Evolutionary conservation across 2,888 invertebrate species (phyloP).

Genomic region (Nomada flava): DNA sequence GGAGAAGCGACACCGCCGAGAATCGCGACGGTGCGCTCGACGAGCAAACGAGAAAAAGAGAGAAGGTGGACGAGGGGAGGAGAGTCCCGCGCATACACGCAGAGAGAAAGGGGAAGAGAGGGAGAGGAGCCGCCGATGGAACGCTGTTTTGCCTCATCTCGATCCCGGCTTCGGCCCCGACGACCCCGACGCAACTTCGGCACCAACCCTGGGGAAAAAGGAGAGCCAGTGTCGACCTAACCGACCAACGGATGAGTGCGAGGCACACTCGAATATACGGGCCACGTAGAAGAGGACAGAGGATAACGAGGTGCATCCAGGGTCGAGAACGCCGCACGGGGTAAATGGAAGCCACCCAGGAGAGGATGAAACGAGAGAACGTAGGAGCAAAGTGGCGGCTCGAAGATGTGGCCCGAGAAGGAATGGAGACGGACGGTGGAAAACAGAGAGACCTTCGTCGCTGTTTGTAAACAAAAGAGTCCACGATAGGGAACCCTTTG

Average conservation of each 20-base stretch:
- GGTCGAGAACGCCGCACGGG: not conserved
- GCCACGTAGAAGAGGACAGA: not conserved
- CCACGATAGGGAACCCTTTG: constrained; percentile 50
- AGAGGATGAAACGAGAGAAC: constrained; percentile 16
- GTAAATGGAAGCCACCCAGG: not conserved
- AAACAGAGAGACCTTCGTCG: constrained; percentile 54
- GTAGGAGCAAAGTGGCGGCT: constrained; percentile 3
- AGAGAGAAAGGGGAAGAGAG: constrained; percentile 6
- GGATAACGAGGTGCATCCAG: not conserved
- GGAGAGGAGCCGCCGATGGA: constrained; percentile 41
- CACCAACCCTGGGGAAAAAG: constrained; percentile 28
- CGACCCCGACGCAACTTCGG: constrained; percentile 22
- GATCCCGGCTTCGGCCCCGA: constrained; percentile 21
- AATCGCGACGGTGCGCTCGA: constrained; percentile 59
- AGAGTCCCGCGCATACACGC: not conserved
- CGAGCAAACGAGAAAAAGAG: constrained; percentile 15
- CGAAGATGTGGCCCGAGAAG: not conserved
- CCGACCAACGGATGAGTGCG: constrained; percentile 23
- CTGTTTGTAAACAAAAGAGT: constrained; percentile 79
- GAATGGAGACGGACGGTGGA: not conserved
- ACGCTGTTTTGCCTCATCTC: constrained; percentile 39
- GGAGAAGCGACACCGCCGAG: constrained; percentile 64
- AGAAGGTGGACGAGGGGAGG: constrained; percentile 18
- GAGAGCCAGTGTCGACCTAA: constrained; percentile 20
- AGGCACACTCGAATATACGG: constrained; percentile 3